phyloP scores from a whole-genome alignment of 2,888 invertebrate genomes.

The Tetheella fluctuosa region DNA sequence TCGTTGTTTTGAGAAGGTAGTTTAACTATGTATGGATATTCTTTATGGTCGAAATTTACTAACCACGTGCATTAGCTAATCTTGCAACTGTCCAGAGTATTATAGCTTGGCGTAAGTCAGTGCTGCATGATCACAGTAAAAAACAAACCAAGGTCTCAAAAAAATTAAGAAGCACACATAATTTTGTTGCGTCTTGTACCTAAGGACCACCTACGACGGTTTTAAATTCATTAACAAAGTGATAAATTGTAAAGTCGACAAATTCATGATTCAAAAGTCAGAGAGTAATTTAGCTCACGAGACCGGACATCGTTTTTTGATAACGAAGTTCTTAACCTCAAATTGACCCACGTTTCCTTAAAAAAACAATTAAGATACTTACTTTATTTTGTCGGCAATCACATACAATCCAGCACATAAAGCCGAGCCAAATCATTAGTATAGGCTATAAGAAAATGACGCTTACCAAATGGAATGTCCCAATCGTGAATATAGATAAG shows the following conservation, averaged over 20 bases:
- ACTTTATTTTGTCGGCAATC: background rate
- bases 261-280: background rate
- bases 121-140: no score
- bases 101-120: no score
- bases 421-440: background rate
- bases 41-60: no score
- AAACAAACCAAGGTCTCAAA: no score
- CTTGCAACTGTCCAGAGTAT: no score
- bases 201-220: no score
- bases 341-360: conserved; percentile 15
- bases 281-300: background rate
- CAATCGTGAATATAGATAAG: background rate
- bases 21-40: background rate
- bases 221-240: no score
- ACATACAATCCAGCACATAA: background rate
- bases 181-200: no score
- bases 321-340: conserved; percentile 16
- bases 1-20: background rate
- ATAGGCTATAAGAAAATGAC: background rate
- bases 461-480: background rate
- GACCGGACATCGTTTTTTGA: conserved; percentile 1
- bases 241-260: background rate
- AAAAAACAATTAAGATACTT: background rate
- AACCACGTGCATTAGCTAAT: no score
- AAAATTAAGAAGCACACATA: no score